phyloP scores from a whole-genome alignment of 2,888 invertebrate genomes.

The Ochropacha duplaris region DNA sequence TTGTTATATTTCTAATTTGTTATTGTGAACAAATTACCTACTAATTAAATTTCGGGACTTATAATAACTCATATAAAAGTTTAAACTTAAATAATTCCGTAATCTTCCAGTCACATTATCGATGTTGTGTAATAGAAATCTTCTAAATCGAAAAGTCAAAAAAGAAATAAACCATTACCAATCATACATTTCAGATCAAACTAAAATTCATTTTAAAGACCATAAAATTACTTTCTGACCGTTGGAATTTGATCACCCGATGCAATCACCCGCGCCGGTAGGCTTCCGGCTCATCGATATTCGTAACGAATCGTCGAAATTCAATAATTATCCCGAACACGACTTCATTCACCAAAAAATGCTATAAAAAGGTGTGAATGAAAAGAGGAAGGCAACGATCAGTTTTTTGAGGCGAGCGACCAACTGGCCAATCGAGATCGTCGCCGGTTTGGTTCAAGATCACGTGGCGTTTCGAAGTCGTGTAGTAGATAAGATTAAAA shows the following conservation, averaged over 20 bases:
- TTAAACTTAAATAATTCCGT: conserved; percentile 12
- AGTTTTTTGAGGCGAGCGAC: conserved; percentile 63
- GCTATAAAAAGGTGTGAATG: conserved; percentile 81
- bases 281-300: conserved; percentile 82
- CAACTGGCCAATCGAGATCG: conserved; percentile 41
- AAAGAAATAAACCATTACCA: conserved; percentile 19
- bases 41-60: too few relatives aligned
- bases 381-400: conserved; percentile 70
- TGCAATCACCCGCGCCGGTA: conserved; percentile 72
- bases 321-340: conserved; percentile 82
- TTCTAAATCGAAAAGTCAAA: background rate
- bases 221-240: conserved; percentile 80
- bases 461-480: conserved; percentile 56
- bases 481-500: conserved; percentile 78
- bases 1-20: conserved; percentile 45
- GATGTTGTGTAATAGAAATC: background rate
- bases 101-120: background rate
- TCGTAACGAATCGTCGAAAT: conserved; percentile 82
- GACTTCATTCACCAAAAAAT: conserved; percentile 81
- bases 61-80: too few relatives aligned
- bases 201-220: conserved; percentile 70
- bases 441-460: conserved; percentile 41
- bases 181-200: conserved; percentile 44
- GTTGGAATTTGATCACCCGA: conserved; percentile 73
- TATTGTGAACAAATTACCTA: conserved; percentile 49